phyloP scores from a whole-genome alignment of 2,888 invertebrate genomes.

The Furcula furcula region DNA sequence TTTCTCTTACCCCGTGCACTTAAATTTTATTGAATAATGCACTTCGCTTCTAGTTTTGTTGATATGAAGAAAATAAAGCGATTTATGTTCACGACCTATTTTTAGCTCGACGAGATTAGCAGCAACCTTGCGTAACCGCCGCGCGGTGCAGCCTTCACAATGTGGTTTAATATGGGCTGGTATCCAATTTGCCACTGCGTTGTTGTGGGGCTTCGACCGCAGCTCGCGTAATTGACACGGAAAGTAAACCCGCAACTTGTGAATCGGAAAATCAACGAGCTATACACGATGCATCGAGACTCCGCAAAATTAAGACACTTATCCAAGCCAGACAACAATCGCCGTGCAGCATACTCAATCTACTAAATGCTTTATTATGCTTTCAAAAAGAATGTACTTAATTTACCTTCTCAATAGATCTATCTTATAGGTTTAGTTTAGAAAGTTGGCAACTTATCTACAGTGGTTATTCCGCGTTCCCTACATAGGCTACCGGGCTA shows the following conservation, averaged over 20 bases:
- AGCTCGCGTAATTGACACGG: conserved; percentile 71
- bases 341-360: conserved; percentile 51
- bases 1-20: conserved; percentile 42
- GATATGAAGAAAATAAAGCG: conserved; percentile 32
- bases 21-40: conserved; percentile 38
- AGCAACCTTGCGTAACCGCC: conserved; percentile 54
- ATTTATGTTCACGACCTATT: conserved; percentile 45
- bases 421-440: conserved; percentile 75
- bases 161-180: conserved; percentile 65
- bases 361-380: conserved; percentile 63
- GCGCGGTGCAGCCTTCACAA: conserved; percentile 57
- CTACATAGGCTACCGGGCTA: conserved; percentile 63
- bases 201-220: conserved; percentile 72
- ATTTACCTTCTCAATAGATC: conserved; percentile 63
- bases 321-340: conserved; percentile 36
- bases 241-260: conserved; percentile 64
- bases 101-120: conserved; percentile 46
- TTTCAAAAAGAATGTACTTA: conserved; percentile 73
- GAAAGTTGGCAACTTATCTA: conserved; percentile 79
- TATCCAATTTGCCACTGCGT: conserved; percentile 71
- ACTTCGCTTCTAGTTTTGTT: conserved; percentile 34
- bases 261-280: conserved; percentile 54
- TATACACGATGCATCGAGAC: conserved; percentile 50
- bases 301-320: conserved; percentile 54
- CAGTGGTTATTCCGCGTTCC: conserved; percentile 72